phyloP scores from a whole-genome alignment of 2,888 invertebrate genomes.

The Gortyna flavago region DNA sequence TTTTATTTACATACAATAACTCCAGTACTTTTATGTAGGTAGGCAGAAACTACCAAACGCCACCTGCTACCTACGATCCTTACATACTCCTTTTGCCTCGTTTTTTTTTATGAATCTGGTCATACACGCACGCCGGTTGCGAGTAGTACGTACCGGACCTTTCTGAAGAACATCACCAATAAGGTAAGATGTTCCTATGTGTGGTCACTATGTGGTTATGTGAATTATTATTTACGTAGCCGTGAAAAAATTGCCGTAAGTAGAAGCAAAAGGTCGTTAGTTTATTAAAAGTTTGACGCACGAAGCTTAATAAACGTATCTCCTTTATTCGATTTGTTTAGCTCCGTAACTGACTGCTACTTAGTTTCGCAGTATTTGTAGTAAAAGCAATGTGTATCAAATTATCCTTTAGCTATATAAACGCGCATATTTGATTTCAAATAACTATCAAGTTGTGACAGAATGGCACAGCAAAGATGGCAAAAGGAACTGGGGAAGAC shows the following conservation, averaged over 20 bases:
- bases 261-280: not conserved
- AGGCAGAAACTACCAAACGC: no score
- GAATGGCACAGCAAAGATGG: not conserved
- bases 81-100: not conserved
- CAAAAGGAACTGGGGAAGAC: not conserved
- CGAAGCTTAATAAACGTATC: not conserved
- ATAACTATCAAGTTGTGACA: not conserved
- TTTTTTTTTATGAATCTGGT: not conserved
- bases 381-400: not conserved
- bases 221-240: conserved; percentile 19
- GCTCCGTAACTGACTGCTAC: not conserved
- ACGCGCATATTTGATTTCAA: not conserved
- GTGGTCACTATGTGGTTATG: not conserved
- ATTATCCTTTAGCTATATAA: not conserved
- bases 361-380: not conserved
- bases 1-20: conserved; percentile 8
- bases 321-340: not conserved
- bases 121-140: not conserved
- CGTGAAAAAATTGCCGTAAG: not conserved
- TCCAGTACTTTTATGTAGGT: no score
- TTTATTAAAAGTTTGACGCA: not conserved
- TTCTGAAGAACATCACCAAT: not conserved
- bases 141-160: not conserved
- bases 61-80: no score
- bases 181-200: not conserved